Percentiles rank a stretch among this genome's conserved stretches.
Evolutionary conservation across 2,888 invertebrate genomes (phyloP).

Genomic region (Nomada goodeniana): DNA sequence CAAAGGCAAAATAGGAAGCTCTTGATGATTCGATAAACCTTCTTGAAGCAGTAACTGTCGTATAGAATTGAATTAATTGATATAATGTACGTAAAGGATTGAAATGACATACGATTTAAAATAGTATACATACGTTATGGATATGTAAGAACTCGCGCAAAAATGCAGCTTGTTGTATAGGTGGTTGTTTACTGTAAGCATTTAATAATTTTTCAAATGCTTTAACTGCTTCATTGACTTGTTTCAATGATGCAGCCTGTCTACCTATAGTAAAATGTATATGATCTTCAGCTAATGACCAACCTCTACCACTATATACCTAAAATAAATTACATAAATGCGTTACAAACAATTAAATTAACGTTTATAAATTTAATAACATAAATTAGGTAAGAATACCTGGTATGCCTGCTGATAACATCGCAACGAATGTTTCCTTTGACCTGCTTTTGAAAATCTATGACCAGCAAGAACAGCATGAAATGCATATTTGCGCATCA

Average conservation of each 20-base stretch:
- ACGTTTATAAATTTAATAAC: not conserved
- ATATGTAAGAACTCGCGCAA: constrained; percentile 94
- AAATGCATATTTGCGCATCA: constrained; percentile 97
- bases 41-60: constrained; percentile 78
- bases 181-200: constrained; percentile 89
- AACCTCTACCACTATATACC: constrained; percentile 91
- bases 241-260: constrained; percentile 93
- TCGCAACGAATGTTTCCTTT: constrained; percentile 95
- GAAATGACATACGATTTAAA: not conserved
- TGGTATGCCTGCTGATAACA: constrained; percentile 97
- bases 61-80: constrained; percentile 30
- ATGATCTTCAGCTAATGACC: constrained; percentile 97
- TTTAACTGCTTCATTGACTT: constrained; percentile 88
- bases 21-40: constrained; percentile 76
- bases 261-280: constrained; percentile 97
- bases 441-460: constrained; percentile 96
- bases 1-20: constrained; percentile 89
- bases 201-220: constrained; percentile 92
- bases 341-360: not conserved
- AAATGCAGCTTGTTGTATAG: constrained; percentile 91
- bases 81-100: not conserved
- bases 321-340: constrained; percentile 74
- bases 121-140: constrained; percentile 88
- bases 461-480: constrained; percentile 98
- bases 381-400: constrained; percentile 84